These are phyloP conservation scores for Noctilio leporinus DNA, from an alignment of 2,113 vertebrate genomes.

Conservation along the genomic window DNA sequence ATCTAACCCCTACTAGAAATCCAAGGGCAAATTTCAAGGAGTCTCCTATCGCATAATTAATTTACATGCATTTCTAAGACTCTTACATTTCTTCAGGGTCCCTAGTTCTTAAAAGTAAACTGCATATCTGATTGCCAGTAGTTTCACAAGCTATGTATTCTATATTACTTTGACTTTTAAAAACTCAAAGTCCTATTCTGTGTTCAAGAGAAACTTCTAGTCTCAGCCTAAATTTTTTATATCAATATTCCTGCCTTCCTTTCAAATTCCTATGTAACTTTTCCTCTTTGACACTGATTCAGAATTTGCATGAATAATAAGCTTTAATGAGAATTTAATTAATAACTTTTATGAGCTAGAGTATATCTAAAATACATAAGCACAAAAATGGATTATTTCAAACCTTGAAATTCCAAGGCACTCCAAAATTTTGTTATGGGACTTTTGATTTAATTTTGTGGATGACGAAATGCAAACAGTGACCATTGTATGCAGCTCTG, in stretches of 20 bases:
- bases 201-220: neutral
- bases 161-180: neutral
- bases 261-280: neutral
- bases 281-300: neutral
- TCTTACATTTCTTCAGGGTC: neutral
- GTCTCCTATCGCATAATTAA: neutral
- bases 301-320: neutral
- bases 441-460: slow-evolving; percentile 28
- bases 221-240: neutral
- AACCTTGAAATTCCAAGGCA: neutral
- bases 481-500: neutral
- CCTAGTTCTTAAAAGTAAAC: neutral
- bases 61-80: neutral
- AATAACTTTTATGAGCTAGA: neutral
- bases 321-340: slow-evolving; percentile 27
- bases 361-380: neutral
- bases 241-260: neutral
- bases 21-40: neutral
- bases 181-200: neutral
- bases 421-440: slow-evolving; percentile 34
- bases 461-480: slow-evolving; percentile 12
- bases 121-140: neutral
- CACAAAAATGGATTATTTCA: slow-evolving; percentile 22
- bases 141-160: neutral
- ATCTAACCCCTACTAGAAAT: neutral